Conservation (phyloP, 2,797 vertebrate genomes). For the Coregonus ussuriensis region DNA sequence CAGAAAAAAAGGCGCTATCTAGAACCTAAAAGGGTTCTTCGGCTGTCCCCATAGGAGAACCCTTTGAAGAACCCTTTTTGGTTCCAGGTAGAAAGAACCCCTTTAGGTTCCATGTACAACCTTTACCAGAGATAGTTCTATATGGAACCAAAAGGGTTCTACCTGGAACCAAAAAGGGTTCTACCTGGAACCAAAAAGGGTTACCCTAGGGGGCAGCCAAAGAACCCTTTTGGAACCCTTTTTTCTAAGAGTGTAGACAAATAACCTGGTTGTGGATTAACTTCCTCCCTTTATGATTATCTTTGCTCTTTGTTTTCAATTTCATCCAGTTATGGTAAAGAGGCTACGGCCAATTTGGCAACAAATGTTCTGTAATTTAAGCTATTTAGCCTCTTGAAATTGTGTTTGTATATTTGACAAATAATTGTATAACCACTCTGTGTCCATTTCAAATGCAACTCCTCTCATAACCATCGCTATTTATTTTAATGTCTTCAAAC, state of each 20-base stretch:
- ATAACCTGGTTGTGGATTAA: constrained; percentile 30
- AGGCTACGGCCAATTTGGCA: neutral
- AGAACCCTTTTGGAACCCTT: too few relatives aligned
- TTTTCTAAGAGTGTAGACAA: constrained; percentile 6
- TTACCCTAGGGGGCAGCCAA: too few relatives aligned
- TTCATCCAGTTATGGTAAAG: neutral
- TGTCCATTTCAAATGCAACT: neutral
- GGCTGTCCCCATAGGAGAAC: too few relatives aligned
- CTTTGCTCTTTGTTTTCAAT: neutral
- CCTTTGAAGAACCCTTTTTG: too few relatives aligned
- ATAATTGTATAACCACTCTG: neutral
- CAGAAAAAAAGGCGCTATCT: too few relatives aligned
- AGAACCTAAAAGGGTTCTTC: too few relatives aligned
- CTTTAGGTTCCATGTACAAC: too few relatives aligned
- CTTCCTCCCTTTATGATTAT: neutral
- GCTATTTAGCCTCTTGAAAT: neutral
- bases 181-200: too few relatives aligned
- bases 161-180: too few relatives aligned
- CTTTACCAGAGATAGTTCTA: too few relatives aligned
- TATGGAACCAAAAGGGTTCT: too few relatives aligned
- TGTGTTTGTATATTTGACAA: neutral
- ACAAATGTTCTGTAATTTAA: neutral
- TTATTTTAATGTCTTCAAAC: neutral
- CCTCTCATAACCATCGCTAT: neutral
- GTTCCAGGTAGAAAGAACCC: too few relatives aligned